These are phyloP conservation scores for Meriones unguiculatus DNA, from an alignment of 2,113 vertebrate species.

Conservation along the genomic window DNA sequence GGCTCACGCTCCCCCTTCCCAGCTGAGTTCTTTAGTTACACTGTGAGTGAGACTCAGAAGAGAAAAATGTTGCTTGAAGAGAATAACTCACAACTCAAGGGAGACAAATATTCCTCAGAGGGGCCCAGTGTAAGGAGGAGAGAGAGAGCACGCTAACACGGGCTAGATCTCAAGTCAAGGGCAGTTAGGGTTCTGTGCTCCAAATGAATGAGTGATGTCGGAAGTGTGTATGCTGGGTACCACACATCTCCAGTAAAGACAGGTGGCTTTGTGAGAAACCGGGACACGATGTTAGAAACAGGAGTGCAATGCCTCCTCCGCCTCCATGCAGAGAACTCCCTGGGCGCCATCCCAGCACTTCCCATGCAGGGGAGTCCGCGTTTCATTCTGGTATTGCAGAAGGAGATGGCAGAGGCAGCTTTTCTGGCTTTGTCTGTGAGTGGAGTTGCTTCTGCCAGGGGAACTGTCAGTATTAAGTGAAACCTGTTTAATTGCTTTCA, in stretches of 20 bases:
- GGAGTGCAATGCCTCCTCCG: neutral
- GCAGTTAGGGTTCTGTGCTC: too few species aligned
- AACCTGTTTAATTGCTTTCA: neutral
- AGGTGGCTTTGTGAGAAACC: neutral
- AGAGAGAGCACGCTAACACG: neutral
- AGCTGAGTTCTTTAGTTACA: neutral
- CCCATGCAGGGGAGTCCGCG: neutral
- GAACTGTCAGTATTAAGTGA: fast-evolving
- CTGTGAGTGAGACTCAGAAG: neutral
- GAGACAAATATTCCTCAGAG: neutral
- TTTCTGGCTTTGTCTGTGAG: neutral
- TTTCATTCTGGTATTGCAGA: neutral
- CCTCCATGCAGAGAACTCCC: neutral
- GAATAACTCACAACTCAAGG: neutral
- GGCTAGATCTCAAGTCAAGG: neutral
- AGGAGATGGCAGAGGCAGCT: fast-evolving
- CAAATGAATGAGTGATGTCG: fast-evolving
- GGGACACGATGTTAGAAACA: neutral
- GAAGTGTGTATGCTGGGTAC: fast-evolving
- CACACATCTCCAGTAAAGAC: fast-evolving
- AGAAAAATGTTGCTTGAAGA: neutral
- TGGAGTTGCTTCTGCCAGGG: neutral
- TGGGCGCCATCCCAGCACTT: neutral
- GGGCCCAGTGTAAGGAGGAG: neutral
- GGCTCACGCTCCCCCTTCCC: neutral